Conservation (phyloP, 2,888 invertebrate genomes). For the Platycnemis pennipes region DNA sequence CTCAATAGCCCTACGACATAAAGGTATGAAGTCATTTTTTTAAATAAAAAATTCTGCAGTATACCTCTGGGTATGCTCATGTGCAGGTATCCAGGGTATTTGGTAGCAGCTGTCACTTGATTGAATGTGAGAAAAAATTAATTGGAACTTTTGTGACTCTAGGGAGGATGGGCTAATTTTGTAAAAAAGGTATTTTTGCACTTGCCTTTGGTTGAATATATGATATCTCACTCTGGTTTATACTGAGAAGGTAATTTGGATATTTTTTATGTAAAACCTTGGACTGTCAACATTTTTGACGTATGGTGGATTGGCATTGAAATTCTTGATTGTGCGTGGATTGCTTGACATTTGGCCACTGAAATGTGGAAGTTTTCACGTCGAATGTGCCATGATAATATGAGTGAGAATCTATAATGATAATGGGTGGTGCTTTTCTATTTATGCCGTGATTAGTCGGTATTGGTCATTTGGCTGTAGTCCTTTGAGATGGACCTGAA, state of each 20-base stretch:
- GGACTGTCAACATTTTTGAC: slow-evolving; percentile 52
- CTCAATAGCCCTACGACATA: slow-evolving; percentile 46
- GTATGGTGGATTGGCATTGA: slow-evolving; percentile 25
- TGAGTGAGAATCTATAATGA: slow-evolving; percentile 45
- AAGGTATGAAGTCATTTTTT: slow-evolving; percentile 38
- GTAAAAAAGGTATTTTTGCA: slow-evolving; percentile 67
- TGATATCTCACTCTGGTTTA: slow-evolving; percentile 66
- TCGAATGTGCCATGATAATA: slow-evolving; percentile 29
- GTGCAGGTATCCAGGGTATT: slow-evolving; percentile 60
- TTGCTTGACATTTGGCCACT: slow-evolving; percentile 32
- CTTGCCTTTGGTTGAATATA: slow-evolving; percentile 66
- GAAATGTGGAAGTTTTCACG: slow-evolving; percentile 33
- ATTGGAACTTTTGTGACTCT: slow-evolving; percentile 32
- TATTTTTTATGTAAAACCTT: slow-evolving; percentile 63
- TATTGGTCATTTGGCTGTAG: slow-evolving; percentile 64
- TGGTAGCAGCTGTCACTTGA: slow-evolving; percentile 21
- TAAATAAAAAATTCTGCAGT: slow-evolving; percentile 39
- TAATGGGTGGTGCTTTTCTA: slow-evolving; percentile 67
- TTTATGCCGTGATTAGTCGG: slow-evolving; percentile 65
- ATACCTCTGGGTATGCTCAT: slow-evolving; percentile 49
- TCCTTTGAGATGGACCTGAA: slow-evolving; percentile 53
- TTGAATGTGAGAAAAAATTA: slow-evolving; percentile 14
- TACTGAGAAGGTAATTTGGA: slow-evolving; percentile 56
- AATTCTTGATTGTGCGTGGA: slow-evolving; percentile 41
- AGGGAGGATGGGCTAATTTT: slow-evolving; percentile 66